Evolutionary conservation across 2,888 invertebrate genomes (phyloP), one percentile per base, ranked within the genome.

Genomic region (Heteropelma amictum): DNA sequence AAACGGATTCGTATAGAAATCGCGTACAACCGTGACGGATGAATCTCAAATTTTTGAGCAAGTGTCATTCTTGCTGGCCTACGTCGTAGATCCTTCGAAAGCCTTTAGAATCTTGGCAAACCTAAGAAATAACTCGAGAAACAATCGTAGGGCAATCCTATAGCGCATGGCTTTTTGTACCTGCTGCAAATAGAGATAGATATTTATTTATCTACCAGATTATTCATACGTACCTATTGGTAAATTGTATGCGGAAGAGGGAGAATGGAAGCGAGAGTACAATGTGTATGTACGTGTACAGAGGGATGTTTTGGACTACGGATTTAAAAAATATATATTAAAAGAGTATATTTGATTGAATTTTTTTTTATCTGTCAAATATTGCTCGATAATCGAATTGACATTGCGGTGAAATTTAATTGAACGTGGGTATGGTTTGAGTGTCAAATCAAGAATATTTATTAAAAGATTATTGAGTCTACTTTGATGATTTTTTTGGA

Each of bases 131-230:
- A 58, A 60, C 49, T 49, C 47, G 49, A 45, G 17, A 30, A 30
- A 30, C 1, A 51, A 47, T 42, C 12, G 38, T 49, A 54, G 33
- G 49, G 40, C 58, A 49, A 38, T 54, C 67, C 63, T 45, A 54
- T 60, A 67, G 51, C 75, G 54, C 70, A 75, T 45, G 61, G 83
- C 82, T 86, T 85, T 81, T 86, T 84, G 83, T 86, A 86, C 86
- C 83, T 84, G 84, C 80, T 81, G 82, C 71, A 81, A 79, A 83
- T 79, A 85, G 76, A 80, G 71, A 79, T 75, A 72, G 76, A 81
- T 78, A 84, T 84, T 84, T 86, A 85, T 85, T 84, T 86, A 86
- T 83, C 80, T 83, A 85, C 82, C 80, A 80, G 74, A 82, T 72
- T 78, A 76, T 73, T 77, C 63, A 80, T 67, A 72, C 75, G 80